Base-by-base conservation (phyloP, 2,797 vertebrate species). In the Tolypeutes matacus region DNA sequence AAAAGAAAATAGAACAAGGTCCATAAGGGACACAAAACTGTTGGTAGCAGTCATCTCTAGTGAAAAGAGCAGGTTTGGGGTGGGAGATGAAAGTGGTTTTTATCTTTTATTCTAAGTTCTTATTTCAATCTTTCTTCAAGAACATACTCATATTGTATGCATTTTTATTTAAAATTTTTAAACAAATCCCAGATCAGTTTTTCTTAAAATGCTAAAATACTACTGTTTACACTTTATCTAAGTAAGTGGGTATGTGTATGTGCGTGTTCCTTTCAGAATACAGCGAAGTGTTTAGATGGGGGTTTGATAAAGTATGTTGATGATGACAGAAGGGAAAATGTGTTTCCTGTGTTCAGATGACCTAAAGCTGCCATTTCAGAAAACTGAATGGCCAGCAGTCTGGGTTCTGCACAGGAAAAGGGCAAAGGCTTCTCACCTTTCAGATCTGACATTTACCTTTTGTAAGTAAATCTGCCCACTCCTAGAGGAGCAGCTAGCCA, bases 41-140 rank as follows among this genome's bases (percentile, higher is more conserved):
- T 36, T 67, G 31, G 20, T 42, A 70, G 42, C 17, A 1, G 86
- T 70, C 69, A 53, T 53, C 27, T 42, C 81, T 56, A 53, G 76
- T 34, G 25, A 36, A 81, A 73, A 62, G 15, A 86, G 81, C 27
- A 58, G 51, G 49, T 86, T 62, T 86, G 31, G 39, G 46, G 7
- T 70, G 17, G 62, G 67, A 86, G 39, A 29, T 51, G 67, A 90
- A 81, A 75, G 20, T 29, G 56, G 17, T 29, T 60, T 49, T 80
- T 86, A 49, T 65, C 67, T 60, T 85, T 75, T 42, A 69, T 39
- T 39, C 39, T 39, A 39, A 81, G 34, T 82, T 82, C 76, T 67
- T 60, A 7, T 89, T 81, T 64, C 72, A 81, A 60, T 82, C 60
- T 90, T 82, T 93, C 11, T 85, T 86, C 39, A 34, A 83, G 62